phyloP scores from a whole-genome alignment of 2,797 vertebrate species.

The Botia kubotai region DNA sequence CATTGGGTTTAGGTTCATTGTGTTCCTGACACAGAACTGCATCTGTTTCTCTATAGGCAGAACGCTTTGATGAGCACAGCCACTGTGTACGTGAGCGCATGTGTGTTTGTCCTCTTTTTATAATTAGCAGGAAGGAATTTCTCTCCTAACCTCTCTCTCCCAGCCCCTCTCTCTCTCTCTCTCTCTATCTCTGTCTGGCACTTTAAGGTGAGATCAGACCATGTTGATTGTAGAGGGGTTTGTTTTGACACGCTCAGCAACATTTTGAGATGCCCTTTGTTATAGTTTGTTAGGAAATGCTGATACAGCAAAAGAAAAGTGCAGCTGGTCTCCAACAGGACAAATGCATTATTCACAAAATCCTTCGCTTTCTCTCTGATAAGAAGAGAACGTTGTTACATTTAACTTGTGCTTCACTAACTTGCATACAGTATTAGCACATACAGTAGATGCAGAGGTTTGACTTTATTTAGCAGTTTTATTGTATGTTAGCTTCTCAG shows the following conservation, averaged over 20 bases:
- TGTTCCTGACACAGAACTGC: slow-evolving; percentile 25
- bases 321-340: slow-evolving; percentile 25
- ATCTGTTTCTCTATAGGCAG: slow-evolving; percentile 4
- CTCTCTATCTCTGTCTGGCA: background rate
- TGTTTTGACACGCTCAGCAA: slow-evolving; percentile 34
- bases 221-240: slow-evolving; percentile 36
- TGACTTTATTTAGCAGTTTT: background rate
- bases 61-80: slow-evolving; percentile 9
- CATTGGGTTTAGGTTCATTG: slow-evolving; percentile 22
- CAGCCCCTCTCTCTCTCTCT: background rate
- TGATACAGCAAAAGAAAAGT: slow-evolving; percentile 30
- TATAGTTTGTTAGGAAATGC: slow-evolving; percentile 31
- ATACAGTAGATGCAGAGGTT: background rate
- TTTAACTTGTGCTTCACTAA: background rate
- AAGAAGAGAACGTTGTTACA: background rate
- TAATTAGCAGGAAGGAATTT: slow-evolving; percentile 27
- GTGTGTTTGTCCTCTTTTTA: background rate
- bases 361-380: background rate
- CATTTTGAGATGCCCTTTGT: slow-evolving; percentile 34
- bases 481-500: background rate
- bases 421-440: background rate
- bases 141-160: background rate
- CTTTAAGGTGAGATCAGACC: slow-evolving; percentile 20
- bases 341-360: slow-evolving; percentile 29
- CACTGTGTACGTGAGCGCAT: background rate